phyloP scores from a whole-genome alignment of 2,888 invertebrate genomes.

The Rhorus exstirpatorius region DNA sequence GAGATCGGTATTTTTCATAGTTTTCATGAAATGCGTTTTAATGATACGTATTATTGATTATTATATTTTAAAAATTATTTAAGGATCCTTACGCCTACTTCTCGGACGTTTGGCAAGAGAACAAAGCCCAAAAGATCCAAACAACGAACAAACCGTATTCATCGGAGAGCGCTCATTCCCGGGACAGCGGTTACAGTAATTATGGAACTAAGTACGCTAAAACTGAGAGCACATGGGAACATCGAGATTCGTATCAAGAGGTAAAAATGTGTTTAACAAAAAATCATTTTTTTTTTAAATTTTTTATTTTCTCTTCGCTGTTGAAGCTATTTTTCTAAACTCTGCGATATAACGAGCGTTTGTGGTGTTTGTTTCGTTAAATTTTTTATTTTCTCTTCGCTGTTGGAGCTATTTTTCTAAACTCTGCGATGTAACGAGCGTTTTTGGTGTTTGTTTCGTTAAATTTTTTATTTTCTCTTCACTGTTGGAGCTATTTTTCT shows the following conservation, averaged over 20 bases:
- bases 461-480: slow-evolving; percentile 28
- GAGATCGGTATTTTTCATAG: no score
- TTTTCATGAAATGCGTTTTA: no score
- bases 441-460: slow-evolving; percentile 22
- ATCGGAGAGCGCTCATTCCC: slow-evolving; percentile 78
- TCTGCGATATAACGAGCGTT: no score
- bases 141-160: slow-evolving; percentile 78
- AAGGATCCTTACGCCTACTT: slow-evolving; percentile 85
- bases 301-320: slow-evolving; percentile 22
- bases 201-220: slow-evolving; percentile 80
- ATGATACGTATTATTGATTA: no score
- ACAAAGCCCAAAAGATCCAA: slow-evolving; percentile 78
- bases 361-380: slow-evolving; percentile 14
- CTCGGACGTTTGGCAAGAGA: slow-evolving; percentile 85
- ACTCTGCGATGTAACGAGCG: no score
- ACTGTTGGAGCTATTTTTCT: neutral
- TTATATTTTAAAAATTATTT: slow-evolving; percentile 53
- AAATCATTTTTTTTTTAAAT: slow-evolving; percentile 11
- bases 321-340: neutral
- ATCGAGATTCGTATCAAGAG: slow-evolving; percentile 80
- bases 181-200: slow-evolving; percentile 78
- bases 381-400: slow-evolving; percentile 28
- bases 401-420: neutral
- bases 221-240: slow-evolving; percentile 80
- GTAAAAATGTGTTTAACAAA: slow-evolving; percentile 71